Evolutionary conservation across 1,140 invertebrate genomes (phyloP).

Genomic region (Drosophila triauraria): DNA sequence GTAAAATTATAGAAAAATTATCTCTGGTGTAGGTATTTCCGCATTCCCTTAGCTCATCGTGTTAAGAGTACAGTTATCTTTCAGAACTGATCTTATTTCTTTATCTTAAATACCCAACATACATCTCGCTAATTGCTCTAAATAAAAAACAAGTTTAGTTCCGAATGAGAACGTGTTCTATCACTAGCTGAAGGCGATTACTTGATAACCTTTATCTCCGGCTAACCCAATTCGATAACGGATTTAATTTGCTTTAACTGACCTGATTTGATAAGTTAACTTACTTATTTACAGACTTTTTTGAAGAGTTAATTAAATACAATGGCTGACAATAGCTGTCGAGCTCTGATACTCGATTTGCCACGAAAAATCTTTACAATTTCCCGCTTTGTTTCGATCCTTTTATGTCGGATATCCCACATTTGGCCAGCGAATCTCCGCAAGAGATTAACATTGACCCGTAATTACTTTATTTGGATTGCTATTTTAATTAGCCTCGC

Average conservation of each 20-base stretch:
- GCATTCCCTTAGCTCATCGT: neutral
- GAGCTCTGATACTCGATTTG: too few relatives aligned
- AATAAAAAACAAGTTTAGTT: constrained; percentile 12
- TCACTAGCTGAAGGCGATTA: constrained; percentile 22
- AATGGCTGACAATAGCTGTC: too few relatives aligned
- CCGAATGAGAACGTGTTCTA: constrained; percentile 4
- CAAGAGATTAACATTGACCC: constrained; percentile 41
- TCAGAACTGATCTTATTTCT: neutral
- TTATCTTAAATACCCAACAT: constrained; percentile 4
- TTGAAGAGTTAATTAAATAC: neutral
- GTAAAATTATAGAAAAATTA: too few relatives aligned
- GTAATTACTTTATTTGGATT: constrained; percentile 50
- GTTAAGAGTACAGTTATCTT: neutral
- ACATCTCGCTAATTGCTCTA: constrained; percentile 16
- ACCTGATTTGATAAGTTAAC: constrained; percentile 23
- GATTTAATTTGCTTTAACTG: neutral
- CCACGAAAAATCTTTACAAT: too few relatives aligned
- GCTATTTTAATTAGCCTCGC: constrained; percentile 45
- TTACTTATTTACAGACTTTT: neutral
- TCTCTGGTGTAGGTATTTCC: neutral
- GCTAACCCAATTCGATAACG: constrained; percentile 24
- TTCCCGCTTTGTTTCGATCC: constrained; percentile 4
- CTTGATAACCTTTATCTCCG: constrained; percentile 18
- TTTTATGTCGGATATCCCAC: constrained; percentile 20
- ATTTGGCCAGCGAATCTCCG: constrained; percentile 16